These are phyloP conservation scores for Cyprinodon variegatus DNA, from an alignment of 2,113 vertebrate species.

Conservation along the genomic window DNA sequence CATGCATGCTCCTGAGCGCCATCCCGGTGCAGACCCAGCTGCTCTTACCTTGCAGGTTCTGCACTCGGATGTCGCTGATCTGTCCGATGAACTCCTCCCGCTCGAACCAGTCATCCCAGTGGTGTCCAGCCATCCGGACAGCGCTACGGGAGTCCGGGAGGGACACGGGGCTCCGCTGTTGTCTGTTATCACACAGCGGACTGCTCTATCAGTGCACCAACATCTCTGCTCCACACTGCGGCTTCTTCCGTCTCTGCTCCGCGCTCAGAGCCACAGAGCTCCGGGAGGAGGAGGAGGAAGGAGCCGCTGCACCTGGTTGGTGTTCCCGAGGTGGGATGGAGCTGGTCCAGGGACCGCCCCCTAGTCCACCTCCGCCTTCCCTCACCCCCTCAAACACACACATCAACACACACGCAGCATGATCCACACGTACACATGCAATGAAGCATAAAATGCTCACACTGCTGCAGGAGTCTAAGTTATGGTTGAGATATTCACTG, in stretches of 20 bases:
- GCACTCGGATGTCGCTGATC: constrained; percentile 94
- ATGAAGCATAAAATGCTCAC: background rate
- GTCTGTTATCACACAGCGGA: constrained; percentile 29
- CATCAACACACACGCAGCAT: background rate
- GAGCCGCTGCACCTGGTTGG: constrained; percentile 74
- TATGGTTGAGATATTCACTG: background rate
- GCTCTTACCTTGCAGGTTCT: constrained; percentile 91
- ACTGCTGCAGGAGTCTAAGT: background rate
- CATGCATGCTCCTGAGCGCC: background rate
- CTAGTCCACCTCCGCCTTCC: constrained; percentile 5
- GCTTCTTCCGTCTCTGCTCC: constrained; percentile 1
- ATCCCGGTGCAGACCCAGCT: background rate
- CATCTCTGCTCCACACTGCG: constrained; percentile 6
- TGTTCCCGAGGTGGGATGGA: constrained; percentile 65
- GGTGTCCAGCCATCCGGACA: constrained; percentile 85
- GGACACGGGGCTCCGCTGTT: background rate
- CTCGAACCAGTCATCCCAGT: constrained; percentile 92
- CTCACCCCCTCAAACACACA: background rate
- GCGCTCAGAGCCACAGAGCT: constrained; percentile 1
- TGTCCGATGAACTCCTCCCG: constrained; percentile 94
- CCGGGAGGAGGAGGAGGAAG: constrained; percentile 18
- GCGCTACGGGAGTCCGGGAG: constrained; percentile 28
- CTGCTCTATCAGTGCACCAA: background rate
- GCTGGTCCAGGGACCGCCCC: constrained; percentile 51
- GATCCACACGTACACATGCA: background rate